Base-by-base conservation (phyloP, 2,113 vertebrate species). In the Leucopsar rothschildi region DNA sequence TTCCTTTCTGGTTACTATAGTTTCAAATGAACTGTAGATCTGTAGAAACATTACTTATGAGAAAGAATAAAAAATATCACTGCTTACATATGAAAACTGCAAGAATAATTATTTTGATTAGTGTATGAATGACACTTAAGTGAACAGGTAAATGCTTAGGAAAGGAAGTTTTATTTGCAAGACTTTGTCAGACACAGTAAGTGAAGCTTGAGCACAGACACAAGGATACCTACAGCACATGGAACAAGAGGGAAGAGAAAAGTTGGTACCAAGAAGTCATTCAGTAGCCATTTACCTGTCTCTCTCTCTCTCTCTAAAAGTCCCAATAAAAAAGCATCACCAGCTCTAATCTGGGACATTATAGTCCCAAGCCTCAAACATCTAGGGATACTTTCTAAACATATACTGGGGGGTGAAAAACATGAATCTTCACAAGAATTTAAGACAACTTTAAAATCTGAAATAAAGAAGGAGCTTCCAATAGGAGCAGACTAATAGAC, bases 1-100 rank as follows among this genome's bases (percentile, higher is more conserved):
- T 84, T 93, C 52, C 61, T 13, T 77, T 59, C 90, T 86, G n/a
- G 95, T 96, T 96, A 82, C 90, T 92, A 94, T 94, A 95, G 92
- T 75, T 96, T 95, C 96, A 90, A 92, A 92, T 39, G n/a, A 96
- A 93, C 60, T 31, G 76, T 56, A 53, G 11, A 81, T 88, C 92
- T 88, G 92, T 93, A 90, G 87, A 95, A 96, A 80, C 82, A 93
- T 82, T 94, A 88, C 66, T 88, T 96, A 86, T 2, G 28, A 94
- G 56, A 92, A 83, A 10, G 47, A 95, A 94, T 81, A 86, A 93
- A 94, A 94, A 96, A 96, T 88, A 95, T 44, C 79, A 60, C 53
- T 35, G 40, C 57, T 90, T 88, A 93, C 90, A 88, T 42, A 77
- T 3, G 10, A 92, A 59, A 88, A 45, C 39, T 19, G 23, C 29